Conservation (phyloP, 2,888 invertebrate genomes). For the Clostera curtula region DNA sequence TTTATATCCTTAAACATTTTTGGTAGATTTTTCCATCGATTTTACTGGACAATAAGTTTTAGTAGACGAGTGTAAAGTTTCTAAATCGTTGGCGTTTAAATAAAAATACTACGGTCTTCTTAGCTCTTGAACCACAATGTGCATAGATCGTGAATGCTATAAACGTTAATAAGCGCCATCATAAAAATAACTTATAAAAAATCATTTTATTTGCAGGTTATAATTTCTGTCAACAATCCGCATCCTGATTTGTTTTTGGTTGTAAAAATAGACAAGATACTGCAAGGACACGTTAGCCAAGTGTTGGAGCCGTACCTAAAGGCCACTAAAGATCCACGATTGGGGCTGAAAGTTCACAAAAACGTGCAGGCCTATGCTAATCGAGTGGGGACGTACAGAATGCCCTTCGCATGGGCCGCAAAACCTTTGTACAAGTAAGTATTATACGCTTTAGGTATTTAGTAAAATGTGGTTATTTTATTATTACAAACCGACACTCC, state of each 20-base stretch:
- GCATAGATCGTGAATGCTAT: too few species aligned
- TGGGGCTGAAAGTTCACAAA: constrained; percentile 87
- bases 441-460: neutral
- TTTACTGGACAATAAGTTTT: too few species aligned
- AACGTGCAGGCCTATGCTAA: constrained; percentile 86
- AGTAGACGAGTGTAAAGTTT: too few species aligned
- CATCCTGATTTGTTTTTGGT: constrained; percentile 94
- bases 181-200: too few species aligned
- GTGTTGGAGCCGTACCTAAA: constrained; percentile 91
- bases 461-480: neutral
- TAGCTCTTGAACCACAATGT: too few species aligned
- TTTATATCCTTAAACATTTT: too few species aligned
- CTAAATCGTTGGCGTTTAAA: neutral
- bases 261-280: constrained; percentile 93
- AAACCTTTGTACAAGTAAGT: constrained; percentile 82
- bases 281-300: constrained; percentile 91
- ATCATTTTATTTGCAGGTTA: constrained; percentile 77
- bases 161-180: too few species aligned
- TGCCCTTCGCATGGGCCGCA: constrained; percentile 98
- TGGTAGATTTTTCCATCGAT: too few species aligned
- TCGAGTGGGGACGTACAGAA: constrained; percentile 90
- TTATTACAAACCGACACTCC: too few species aligned
- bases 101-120: neutral
- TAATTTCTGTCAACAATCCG: constrained; percentile 90
- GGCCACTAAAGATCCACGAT: constrained; percentile 84